Evolutionary conservation across 2,113 vertebrate genomes (phyloP).

Genomic region (Dinomys branickii): DNA sequence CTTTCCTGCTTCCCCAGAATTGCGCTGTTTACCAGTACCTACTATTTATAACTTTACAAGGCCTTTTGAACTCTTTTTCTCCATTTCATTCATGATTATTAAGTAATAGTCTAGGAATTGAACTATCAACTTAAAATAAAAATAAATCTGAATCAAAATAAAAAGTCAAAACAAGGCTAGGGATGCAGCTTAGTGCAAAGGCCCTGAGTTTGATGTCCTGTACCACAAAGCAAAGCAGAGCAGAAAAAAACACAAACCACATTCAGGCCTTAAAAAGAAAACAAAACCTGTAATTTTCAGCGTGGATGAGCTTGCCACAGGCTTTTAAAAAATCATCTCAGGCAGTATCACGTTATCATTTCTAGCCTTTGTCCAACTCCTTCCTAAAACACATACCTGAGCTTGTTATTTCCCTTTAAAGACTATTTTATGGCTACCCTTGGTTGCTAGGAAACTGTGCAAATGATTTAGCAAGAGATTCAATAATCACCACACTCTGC

Average conservation of each 20-base stretch:
- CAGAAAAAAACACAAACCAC: background rate
- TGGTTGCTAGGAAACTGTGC: background rate
- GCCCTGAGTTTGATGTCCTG: background rate
- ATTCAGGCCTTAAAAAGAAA: background rate
- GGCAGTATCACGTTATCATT: no score
- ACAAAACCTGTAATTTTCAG: background rate
- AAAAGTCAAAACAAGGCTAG: background rate
- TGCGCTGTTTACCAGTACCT: background rate
- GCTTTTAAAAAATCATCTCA: background rate
- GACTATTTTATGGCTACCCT: background rate
- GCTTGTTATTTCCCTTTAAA: background rate
- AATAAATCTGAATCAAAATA: background rate
- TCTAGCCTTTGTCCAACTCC: background rate
- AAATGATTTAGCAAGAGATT: background rate
- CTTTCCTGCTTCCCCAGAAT: background rate
- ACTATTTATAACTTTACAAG: background rate
- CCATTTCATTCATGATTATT: background rate
- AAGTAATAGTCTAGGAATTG: background rate
- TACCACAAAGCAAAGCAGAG: background rate
- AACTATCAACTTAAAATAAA: background rate
- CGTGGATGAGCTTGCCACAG: background rate
- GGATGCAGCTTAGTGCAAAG: background rate
- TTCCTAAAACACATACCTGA: background rate
- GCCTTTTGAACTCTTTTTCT: background rate
- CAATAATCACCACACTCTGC: background rate